phyloP scores from a whole-genome alignment of 2,888 invertebrate species.

The Hofmannophila pseudospretella region DNA sequence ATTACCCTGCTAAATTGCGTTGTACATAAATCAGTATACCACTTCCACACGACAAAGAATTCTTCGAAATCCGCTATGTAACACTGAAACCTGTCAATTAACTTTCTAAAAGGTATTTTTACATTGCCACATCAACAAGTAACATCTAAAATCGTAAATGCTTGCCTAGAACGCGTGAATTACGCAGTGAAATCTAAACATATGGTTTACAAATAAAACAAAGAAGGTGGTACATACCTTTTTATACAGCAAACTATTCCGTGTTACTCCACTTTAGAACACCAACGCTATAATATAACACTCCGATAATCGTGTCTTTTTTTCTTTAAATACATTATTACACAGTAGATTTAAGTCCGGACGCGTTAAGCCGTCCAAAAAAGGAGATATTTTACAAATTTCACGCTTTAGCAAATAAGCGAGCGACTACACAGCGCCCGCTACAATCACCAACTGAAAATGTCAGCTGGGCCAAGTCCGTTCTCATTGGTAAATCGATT shows the following conservation, averaged over 20 bases:
- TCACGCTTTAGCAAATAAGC: slow-evolving; percentile 35
- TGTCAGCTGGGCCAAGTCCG: slow-evolving; percentile 65
- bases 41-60: slow-evolving; percentile 7
- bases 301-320: slow-evolving; percentile 72
- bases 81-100: slow-evolving; percentile 30
- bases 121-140: slow-evolving; percentile 15
- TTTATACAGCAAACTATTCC: slow-evolving; percentile 48
- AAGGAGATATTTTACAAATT: slow-evolving; percentile 40
- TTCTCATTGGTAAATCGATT: slow-evolving; percentile 75
- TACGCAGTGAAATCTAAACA: slow-evolving; percentile 37
- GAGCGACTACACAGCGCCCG: slow-evolving; percentile 49
- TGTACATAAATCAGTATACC: slow-evolving; percentile 13
- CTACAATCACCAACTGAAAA: slow-evolving; percentile 58
- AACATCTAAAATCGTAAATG: not conserved
- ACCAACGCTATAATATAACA: slow-evolving; percentile 77
- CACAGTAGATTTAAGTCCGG: slow-evolving; percentile 63
- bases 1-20: slow-evolving; percentile 22
- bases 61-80: slow-evolving; percentile 27
- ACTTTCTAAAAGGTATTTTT: slow-evolving; percentile 39
- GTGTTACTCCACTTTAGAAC: slow-evolving; percentile 59
- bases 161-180: not conserved
- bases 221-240: slow-evolving; percentile 52
- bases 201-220: slow-evolving; percentile 43
- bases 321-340: slow-evolving; percentile 77
- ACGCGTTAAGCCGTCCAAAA: slow-evolving; percentile 66